Conservation (phyloP, 2,888 invertebrate genomes). For the Choristoneura rosaceana region DNA sequence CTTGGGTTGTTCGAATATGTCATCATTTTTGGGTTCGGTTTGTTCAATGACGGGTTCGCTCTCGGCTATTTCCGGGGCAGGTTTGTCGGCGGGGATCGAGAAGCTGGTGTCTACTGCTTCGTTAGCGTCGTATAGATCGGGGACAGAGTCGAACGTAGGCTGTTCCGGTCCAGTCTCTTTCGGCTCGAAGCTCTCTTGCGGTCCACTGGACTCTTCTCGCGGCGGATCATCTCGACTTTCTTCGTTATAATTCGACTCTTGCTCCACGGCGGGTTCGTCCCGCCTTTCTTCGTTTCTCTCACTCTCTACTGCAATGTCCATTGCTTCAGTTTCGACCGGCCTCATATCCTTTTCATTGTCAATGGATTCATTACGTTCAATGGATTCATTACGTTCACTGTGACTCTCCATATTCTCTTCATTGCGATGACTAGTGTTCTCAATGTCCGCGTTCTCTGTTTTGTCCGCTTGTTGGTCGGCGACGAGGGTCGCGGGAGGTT, state of each 20-base stretch:
- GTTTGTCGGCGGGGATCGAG: conserved; percentile 44
- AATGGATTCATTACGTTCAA: not conserved
- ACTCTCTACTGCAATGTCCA: conserved; percentile 15
- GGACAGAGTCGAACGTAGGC: conserved; percentile 24
- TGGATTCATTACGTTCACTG: not conserved
- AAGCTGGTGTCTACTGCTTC: conserved; percentile 71
- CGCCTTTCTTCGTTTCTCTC: conserved; percentile 6
- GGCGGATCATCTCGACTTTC: not conserved
- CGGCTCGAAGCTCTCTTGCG: conserved; percentile 1
- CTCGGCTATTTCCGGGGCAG: conserved; percentile 27
- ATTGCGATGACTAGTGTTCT: conserved; percentile 5
- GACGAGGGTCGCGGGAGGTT: not conserved
- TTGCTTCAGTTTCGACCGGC: conserved; percentile 7
- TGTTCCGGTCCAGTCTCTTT: conserved; percentile 36
- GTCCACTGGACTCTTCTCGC: not conserved
- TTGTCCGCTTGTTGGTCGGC: conserved; percentile 2
- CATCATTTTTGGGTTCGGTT: conserved; percentile 47
- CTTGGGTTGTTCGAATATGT: conserved; percentile 60
- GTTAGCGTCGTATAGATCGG: conserved; percentile 64
- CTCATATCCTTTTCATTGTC: conserved; percentile 2
- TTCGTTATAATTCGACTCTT: not conserved
- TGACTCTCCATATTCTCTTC: not conserved
- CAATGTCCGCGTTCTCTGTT: conserved; percentile 5
- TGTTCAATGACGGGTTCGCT: conserved; percentile 25
- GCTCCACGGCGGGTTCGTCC: conserved; percentile 12